These are phyloP conservation scores for Otolemur crassicaudatus DNA, from an alignment of 2,797 vertebrate genomes.

Conservation along the genomic window DNA sequence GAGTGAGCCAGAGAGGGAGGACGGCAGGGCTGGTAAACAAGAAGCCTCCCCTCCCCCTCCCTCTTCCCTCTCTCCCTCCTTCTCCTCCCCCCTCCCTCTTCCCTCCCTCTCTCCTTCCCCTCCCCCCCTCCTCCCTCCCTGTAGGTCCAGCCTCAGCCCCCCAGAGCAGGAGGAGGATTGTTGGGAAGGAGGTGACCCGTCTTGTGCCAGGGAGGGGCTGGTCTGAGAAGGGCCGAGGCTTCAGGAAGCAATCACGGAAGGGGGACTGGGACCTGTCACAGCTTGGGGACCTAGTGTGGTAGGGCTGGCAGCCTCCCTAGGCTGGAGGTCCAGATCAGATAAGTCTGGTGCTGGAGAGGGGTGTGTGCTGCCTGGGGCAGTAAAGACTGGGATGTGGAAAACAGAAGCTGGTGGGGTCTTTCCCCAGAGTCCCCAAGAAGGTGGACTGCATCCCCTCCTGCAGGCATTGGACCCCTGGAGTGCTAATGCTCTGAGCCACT, in stretches of 20 bases:
- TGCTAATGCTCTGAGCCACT: background rate
- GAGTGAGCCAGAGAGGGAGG: background rate
- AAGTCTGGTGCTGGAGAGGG: background rate
- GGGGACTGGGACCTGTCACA: background rate
- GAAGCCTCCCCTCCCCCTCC: accelerated
- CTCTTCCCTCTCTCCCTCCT: accelerated
- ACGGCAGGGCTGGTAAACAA: background rate
- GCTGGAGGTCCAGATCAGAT: accelerated
- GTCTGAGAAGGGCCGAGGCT: accelerated
- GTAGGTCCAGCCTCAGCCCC: background rate
- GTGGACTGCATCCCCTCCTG: background rate
- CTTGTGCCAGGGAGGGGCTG: background rate
- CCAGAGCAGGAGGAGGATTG: too few species aligned
- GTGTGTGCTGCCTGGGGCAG: background rate
- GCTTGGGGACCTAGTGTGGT: accelerated
- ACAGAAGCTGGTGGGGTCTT: background rate
- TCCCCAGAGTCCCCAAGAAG: background rate
- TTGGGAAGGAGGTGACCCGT: background rate
- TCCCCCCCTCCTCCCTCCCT: too few species aligned
- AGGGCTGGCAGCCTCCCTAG: background rate
- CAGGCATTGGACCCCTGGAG: background rate
- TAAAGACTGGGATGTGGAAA: background rate
- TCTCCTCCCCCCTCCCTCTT: accelerated
- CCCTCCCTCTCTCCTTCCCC: accelerated
- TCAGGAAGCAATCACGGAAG: background rate